Evolutionary conservation across 2,113 vertebrate species (phyloP).

Genomic region (Prionailurus viverrinus): DNA sequence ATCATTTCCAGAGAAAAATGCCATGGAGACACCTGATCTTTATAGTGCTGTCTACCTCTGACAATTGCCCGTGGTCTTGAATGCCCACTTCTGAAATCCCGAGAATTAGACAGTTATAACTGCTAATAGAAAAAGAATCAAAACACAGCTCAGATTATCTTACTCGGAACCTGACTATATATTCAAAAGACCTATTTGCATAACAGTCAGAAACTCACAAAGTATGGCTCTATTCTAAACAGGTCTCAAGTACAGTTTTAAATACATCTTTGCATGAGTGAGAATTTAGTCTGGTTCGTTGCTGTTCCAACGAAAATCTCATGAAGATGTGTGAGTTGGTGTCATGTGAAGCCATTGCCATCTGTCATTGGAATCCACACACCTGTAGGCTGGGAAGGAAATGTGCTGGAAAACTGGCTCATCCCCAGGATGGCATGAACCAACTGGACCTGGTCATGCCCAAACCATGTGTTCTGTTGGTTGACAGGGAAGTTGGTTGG

Average conservation of each 20-base stretch:
- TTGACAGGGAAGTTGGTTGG: neutral
- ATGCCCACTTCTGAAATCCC: neutral
- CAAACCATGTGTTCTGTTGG: neutral
- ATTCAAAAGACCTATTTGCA: neutral
- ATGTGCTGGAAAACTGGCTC: neutral
- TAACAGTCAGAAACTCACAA: neutral
- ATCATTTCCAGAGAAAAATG: neutral
- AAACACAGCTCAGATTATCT: neutral
- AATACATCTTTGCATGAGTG: neutral
- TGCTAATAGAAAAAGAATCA: neutral
- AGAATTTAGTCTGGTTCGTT: neutral
- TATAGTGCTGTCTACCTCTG: neutral
- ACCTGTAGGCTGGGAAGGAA: neutral
- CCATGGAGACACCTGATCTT: neutral
- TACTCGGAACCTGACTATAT: neutral
- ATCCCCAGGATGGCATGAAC: neutral
- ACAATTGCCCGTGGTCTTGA: neutral
- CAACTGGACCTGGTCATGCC: neutral
- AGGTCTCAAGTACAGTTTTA: neutral
- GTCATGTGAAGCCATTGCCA: neutral
- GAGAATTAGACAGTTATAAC: neutral
- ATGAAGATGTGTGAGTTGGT: slow-evolving; percentile 45
- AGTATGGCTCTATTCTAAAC: neutral
- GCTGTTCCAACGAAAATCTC: slow-evolving; percentile 35
- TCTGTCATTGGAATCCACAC: neutral